Percentiles rank a stretch among this genome's conserved stretches.
Evolutionary conservation across 2,113 vertebrate species (phyloP).

Genomic region (Callorhinus ursinus): DNA sequence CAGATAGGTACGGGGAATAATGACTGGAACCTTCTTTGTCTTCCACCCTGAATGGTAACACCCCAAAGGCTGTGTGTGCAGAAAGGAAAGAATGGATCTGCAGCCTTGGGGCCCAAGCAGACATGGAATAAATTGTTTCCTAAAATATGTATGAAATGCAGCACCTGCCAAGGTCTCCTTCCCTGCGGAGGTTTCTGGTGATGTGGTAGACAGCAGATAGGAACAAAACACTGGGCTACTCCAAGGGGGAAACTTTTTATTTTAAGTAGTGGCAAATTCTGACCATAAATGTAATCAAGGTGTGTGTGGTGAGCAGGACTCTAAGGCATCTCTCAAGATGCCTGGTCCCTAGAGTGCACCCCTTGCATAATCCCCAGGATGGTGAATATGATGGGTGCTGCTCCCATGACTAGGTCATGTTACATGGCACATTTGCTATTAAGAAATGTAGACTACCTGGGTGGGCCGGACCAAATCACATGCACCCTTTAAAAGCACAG

Average conservation of each 20-base stretch:
- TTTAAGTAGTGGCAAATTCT: background rate
- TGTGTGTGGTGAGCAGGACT: background rate
- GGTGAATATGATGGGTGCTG: background rate
- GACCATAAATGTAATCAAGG: background rate
- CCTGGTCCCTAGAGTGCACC: accelerated
- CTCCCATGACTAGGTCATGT: background rate
- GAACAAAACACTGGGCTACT: background rate
- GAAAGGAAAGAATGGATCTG: background rate
- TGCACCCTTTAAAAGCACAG: background rate
- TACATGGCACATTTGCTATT: background rate
- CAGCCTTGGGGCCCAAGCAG: conserved; percentile 40
- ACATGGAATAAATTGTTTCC: conserved; percentile 75
- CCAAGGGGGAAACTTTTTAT: background rate
- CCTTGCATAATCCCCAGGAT: background rate
- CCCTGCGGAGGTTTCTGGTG: background rate
- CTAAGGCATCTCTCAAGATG: background rate
- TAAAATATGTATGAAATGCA: conserved; percentile 84
- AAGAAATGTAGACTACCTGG: background rate
- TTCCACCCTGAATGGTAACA: background rate
- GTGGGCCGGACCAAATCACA: background rate
- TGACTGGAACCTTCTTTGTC: background rate
- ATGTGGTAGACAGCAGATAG: background rate
- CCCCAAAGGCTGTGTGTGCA: background rate
- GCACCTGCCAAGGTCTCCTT: conserved; percentile 56
- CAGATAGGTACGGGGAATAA: background rate